Evolutionary conservation across 2,113 vertebrate genomes (phyloP), one percentile per base, ranked within the genome.

Genomic region (Sigmodon hispidus): DNA sequence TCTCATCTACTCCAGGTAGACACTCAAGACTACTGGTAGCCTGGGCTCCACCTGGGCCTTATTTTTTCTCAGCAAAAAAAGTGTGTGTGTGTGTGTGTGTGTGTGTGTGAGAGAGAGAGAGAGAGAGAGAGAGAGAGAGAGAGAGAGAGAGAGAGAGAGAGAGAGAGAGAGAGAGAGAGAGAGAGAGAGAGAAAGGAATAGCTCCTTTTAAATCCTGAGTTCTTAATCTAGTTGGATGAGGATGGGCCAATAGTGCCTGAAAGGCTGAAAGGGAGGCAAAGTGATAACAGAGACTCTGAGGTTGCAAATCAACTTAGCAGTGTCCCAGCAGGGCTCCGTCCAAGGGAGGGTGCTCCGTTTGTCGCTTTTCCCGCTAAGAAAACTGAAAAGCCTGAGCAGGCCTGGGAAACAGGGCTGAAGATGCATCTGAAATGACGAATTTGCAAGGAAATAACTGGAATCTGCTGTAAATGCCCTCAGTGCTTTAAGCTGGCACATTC

Each of bases 1-100:
- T 99, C 99, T 16, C 99, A 99, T 89, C 99, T 99, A 92, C 98
- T 99, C 86, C 99, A 99, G 99, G 99, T 99, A 99, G 43, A 55
- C 13, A 75, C 11, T 0, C 50, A 19, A 43, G n/a, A 40, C 34
- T 89, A 15, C 11, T 0, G 1, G 21, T 19, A 34, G 57, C 45
- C n/a, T 52, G 70, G 16, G 4, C 5, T 22, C 0, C 2, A 12
- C 2, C 61, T 0, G 48, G n/a, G 52, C 45, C 87, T 86, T 79
- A n/a, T 17, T 40, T 34, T 85, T 93, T 95, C 86, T 55, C 24
- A 36, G 29, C 7, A 7, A 19, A n/a, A 57, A 19, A 52, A 48
- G 52, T 52, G 52, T 52, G 52, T 52, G 52, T 52, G 55, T 4
- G 55, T n/a, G n/a, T n/a, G n/a, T n/a, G n/a, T n/a, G n/a, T n/a